phyloP scores from a whole-genome alignment of 2,888 invertebrate species.

The Trissolcus japonicus region DNA sequence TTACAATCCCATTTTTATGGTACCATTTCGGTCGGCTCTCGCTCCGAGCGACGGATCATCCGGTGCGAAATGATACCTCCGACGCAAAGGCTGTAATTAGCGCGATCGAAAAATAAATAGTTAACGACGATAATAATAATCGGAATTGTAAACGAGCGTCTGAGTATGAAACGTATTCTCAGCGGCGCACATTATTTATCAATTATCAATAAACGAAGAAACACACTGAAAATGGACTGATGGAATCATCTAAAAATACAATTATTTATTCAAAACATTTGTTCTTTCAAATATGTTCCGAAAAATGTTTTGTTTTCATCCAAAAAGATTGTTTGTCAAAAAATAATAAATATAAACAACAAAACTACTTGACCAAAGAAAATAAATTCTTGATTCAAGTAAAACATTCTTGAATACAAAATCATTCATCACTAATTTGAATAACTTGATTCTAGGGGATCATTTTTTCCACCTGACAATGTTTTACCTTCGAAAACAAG shows the following conservation, averaged over 20 bases:
- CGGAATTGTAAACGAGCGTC: conserved; percentile 25
- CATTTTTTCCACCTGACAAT: too few species aligned
- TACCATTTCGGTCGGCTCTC: conserved; percentile 33
- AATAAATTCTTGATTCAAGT: too few species aligned
- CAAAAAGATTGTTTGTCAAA: too few species aligned
- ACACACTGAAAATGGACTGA: conserved; percentile 28
- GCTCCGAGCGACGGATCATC: conserved; percentile 38
- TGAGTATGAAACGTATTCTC: neutral
- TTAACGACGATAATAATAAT: conserved; percentile 43
- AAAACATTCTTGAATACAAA: too few species aligned
- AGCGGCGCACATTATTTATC: neutral
- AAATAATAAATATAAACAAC: too few species aligned
- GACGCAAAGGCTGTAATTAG: conserved; percentile 35
- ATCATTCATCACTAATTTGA: too few species aligned
- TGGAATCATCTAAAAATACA: conserved; percentile 26
- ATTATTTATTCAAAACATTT: too few species aligned
- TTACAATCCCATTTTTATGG: conserved; percentile 56
- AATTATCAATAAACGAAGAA: conserved; percentile 10
- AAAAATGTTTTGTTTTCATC: too few species aligned
- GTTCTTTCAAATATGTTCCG: too few species aligned
- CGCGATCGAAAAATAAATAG: conserved; percentile 45
- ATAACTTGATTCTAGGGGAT: too few species aligned
- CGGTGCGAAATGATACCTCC: conserved; percentile 33
- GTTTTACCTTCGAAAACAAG: too few species aligned
- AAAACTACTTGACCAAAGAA: too few species aligned